Conservation (phyloP, 2,113 vertebrate species). For the Leptocoma aspasia region DNA sequence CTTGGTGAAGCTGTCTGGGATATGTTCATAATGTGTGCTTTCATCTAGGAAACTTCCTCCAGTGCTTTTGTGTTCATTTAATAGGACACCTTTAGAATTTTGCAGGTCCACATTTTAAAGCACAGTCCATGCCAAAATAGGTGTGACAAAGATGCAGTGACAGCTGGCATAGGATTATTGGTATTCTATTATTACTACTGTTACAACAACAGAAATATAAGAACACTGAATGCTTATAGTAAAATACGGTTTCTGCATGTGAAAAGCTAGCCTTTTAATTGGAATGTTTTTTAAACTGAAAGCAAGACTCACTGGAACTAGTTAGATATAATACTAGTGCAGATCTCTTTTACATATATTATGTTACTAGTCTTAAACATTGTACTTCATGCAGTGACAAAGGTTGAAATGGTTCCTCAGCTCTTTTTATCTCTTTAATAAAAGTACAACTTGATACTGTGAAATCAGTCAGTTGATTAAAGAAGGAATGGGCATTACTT, state of each 20-base stretch:
- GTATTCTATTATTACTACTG: not conserved
- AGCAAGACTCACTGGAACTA: not conserved
- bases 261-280: not conserved
- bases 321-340: not conserved
- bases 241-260: not conserved
- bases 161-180: not conserved
- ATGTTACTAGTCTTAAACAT: not conserved
- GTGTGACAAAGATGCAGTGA: accelerated
- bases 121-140: not conserved
- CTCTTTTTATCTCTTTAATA: not conserved
- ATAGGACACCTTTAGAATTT: not conserved
- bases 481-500: not conserved
- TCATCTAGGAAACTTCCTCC: not conserved
- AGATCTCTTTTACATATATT: not conserved
- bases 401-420: not conserved
- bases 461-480: not conserved
- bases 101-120: not conserved
- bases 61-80: not conserved
- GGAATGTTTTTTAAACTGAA: not conserved
- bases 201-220: not conserved
- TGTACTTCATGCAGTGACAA: not conserved
- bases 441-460: not conserved
- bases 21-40: not conserved
- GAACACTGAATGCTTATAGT: not conserved
- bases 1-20: not conserved